These are phyloP conservation scores for Lacerta viridis DNA, from an alignment of 2,797 vertebrate genomes.

Conservation along the genomic window DNA sequence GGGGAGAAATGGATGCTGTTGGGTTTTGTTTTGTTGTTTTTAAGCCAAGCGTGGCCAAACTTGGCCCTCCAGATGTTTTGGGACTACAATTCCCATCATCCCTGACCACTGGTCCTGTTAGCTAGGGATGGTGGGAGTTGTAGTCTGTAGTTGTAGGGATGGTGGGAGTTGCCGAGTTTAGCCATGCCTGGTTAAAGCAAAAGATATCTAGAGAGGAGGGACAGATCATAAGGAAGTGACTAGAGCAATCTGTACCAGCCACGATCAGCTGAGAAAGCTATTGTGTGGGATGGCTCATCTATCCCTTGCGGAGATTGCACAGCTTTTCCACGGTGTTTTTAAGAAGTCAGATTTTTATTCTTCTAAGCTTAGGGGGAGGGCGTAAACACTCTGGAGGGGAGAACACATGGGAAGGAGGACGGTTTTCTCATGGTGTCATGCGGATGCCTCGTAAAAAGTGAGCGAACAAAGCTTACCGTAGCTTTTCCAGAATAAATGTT, in stretches of 20 bases:
- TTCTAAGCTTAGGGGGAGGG: background rate
- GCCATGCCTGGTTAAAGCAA: background rate
- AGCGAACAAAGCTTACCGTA: no score
- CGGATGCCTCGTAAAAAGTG: background rate
- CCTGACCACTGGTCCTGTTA: no score
- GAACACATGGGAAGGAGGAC: background rate
- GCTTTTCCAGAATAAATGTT: background rate
- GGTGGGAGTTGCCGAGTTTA: no score
- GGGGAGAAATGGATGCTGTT: background rate
- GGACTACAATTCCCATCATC: no score
- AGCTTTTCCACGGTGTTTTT: background rate
- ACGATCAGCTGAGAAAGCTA: background rate
- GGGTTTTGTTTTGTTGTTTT: background rate
- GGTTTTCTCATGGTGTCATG: background rate
- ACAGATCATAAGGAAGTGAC: background rate
- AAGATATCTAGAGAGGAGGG: background rate
- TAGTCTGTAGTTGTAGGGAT: no score
- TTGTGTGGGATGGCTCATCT: background rate
- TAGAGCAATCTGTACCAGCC: background rate
- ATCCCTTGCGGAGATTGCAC: no score
- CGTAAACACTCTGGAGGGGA: background rate
- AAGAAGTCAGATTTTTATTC: background rate
- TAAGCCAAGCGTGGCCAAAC: no score
- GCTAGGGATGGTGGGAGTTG: no score
- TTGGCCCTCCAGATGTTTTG: no score